These are phyloP conservation scores for Drosophila bunnanda DNA, from an alignment of 2,888 invertebrate species.

Conservation along the genomic window DNA sequence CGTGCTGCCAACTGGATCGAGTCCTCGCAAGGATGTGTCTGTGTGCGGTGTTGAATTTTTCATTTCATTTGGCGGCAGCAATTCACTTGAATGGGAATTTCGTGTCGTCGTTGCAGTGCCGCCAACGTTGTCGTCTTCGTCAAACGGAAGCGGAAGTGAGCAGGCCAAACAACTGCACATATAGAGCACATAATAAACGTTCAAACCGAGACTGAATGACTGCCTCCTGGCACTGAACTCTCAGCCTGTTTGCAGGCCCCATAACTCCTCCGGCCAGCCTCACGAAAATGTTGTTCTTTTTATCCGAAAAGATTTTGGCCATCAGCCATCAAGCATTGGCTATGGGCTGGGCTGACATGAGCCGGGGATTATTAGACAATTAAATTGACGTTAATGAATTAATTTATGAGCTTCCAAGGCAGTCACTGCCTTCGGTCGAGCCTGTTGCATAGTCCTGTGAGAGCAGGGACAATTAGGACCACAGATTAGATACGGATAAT, in stretches of 20 bases:
- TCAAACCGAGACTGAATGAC: conserved; percentile 66
- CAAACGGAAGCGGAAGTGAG: conserved; percentile 73
- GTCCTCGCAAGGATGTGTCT: conserved; percentile 47
- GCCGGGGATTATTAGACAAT: conserved; percentile 64
- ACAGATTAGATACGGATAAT: conserved; percentile 44
- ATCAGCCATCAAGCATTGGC: conserved; percentile 22
- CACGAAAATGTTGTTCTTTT: conserved; percentile 19
- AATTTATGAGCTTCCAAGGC: conserved; percentile 75
- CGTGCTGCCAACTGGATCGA: conserved; percentile 35
- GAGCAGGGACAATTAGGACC: conserved; percentile 50
- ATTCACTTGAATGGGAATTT: conserved; percentile 82
- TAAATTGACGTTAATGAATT: conserved; percentile 80
- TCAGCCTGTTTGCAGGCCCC: conserved; percentile 16
- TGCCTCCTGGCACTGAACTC: conserved; percentile 35
- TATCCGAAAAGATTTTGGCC: conserved; percentile 23
- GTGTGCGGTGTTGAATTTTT: conserved; percentile 80
- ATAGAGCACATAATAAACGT: conserved; percentile 72
- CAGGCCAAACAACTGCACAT: conserved; percentile 76
- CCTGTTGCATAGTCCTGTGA: conserved; percentile 29
- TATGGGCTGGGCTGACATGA: conserved; percentile 26
- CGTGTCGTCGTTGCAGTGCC: conserved; percentile 60
- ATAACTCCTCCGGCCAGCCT: conserved; percentile 19
- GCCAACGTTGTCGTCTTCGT: conserved; percentile 57
- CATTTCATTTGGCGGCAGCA: conserved; percentile 83
- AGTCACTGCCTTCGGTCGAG: conserved; percentile 48